These are phyloP conservation scores for Quadroppia sp. DNA, from an alignment of 2,888 invertebrate genomes.

Conservation along the genomic window DNA sequence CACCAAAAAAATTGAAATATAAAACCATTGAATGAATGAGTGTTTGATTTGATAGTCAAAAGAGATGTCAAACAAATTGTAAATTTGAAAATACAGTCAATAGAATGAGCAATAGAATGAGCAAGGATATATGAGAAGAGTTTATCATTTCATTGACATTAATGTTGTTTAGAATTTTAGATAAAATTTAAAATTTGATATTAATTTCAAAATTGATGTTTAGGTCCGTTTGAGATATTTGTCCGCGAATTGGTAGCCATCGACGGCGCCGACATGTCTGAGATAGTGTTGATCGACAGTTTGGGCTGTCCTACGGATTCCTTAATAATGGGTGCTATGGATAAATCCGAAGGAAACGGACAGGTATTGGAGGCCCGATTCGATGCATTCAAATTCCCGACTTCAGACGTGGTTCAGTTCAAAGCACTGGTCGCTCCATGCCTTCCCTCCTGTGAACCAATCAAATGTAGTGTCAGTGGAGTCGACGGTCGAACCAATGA, in stretches of 20 bases:
- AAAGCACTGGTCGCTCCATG: conserved; percentile 90
- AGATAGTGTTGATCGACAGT: conserved; percentile 85
- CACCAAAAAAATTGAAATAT: no score
- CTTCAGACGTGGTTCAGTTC: conserved; percentile 90
- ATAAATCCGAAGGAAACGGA: conserved; percentile 62
- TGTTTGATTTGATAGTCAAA: no score
- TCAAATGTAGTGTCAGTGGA: conserved; percentile 70
- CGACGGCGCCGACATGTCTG: conserved; percentile 88
- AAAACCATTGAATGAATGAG: no score
- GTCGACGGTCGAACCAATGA: conserved; percentile 39
- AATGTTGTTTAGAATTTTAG: no score
- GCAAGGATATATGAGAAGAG: no score
- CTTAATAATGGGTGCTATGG: conserved; percentile 87
- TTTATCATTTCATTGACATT: no score
- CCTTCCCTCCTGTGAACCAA: conserved; percentile 86
- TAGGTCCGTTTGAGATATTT: conserved; percentile 81
- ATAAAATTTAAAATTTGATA: no score
- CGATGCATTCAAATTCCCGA: conserved; percentile 94
- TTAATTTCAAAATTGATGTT: no score
- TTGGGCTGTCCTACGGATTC: conserved; percentile 91
- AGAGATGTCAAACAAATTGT: no score
- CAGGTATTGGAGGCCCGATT: conserved; percentile 82
- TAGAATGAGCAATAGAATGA: no score
- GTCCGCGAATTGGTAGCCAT: conserved; percentile 88
- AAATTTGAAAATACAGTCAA: no score